These are phyloP conservation scores for Dryobotodes eremita DNA, from an alignment of 2,888 invertebrate genomes.

Conservation along the genomic window DNA sequence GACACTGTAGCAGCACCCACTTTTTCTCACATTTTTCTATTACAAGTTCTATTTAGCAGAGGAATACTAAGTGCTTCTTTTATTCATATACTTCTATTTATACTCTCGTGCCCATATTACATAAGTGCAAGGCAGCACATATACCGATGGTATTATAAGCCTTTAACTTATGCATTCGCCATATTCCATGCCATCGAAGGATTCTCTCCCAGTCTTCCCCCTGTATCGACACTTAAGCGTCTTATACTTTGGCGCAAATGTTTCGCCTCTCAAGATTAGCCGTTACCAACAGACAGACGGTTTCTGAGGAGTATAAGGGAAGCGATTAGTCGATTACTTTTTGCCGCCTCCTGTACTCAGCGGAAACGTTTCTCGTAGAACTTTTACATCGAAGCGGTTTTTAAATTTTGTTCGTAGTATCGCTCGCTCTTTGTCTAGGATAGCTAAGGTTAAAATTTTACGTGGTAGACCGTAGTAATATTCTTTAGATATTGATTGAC, in stretches of 20 bases:
- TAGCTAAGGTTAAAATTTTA: slow-evolving; percentile 24
- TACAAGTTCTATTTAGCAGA: slow-evolving; percentile 15
- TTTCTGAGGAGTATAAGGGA: slow-evolving; percentile 49
- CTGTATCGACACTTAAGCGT: slow-evolving; percentile 49
- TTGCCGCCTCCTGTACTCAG: slow-evolving; percentile 46
- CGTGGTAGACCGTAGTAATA: slow-evolving; percentile 19
- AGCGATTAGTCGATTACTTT: slow-evolving; percentile 63
- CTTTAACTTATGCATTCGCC: slow-evolving; percentile 44
- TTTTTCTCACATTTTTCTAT: slow-evolving; percentile 18
- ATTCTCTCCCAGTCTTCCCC: slow-evolving; percentile 12
- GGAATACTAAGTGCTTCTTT: slow-evolving; percentile 13
- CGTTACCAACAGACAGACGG: slow-evolving; percentile 62
- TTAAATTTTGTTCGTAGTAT: slow-evolving; percentile 23
- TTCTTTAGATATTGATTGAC: slow-evolving; percentile 17
- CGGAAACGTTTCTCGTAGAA: slow-evolving; percentile 47
- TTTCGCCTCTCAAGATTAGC: slow-evolving; percentile 61
- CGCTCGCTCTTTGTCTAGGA: slow-evolving; percentile 15
- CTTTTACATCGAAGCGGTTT: slow-evolving; percentile 51
- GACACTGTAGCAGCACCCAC: background rate
- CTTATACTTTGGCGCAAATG: slow-evolving; percentile 50
- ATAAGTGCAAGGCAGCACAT: slow-evolving; percentile 25
- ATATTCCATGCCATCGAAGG: slow-evolving; percentile 41
- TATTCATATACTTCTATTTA: background rate
- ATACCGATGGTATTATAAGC: slow-evolving; percentile 39
- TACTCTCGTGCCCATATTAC: slow-evolving; percentile 11